These are phyloP conservation scores for Cheilinus undulatus DNA, from an alignment of 2,113 vertebrate genomes.

Conservation along the genomic window DNA sequence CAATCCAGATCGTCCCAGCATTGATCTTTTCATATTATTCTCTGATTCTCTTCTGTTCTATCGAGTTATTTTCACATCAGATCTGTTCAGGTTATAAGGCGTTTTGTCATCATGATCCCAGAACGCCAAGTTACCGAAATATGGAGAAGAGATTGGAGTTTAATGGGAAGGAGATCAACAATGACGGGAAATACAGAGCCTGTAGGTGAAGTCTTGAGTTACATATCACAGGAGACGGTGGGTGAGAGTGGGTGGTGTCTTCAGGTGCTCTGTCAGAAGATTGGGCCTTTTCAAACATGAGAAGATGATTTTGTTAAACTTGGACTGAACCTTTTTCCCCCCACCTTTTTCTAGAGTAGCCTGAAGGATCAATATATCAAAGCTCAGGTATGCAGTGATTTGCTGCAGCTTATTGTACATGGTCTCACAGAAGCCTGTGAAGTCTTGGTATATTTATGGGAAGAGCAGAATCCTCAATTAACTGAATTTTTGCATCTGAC, in stretches of 20 bases:
- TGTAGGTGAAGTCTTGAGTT: background rate
- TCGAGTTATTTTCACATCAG: constrained; percentile 58
- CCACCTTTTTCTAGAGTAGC: no score
- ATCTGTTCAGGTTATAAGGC: constrained; percentile 12
- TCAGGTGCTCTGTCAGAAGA: background rate
- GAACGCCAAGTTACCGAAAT: constrained; percentile 7
- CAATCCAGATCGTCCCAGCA: constrained; percentile 22
- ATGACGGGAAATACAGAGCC: background rate
- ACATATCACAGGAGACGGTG: background rate
- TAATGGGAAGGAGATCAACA: constrained; percentile 23
- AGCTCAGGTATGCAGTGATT: no score
- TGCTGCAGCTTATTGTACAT: no score
- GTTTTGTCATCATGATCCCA: constrained; percentile 24
- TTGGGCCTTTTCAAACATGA: background rate
- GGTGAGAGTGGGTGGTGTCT: background rate
- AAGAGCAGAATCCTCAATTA: no score
- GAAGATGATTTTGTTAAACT: background rate
- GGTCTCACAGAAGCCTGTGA: no score
- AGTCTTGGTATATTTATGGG: no score
- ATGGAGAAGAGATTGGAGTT: constrained; percentile 13
- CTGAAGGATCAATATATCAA: no score
- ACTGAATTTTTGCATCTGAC: no score
- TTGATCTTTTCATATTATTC: constrained; percentile 50
- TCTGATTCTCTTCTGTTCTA: constrained; percentile 38
- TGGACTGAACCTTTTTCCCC: background rate